Base-by-base conservation (phyloP, 2,888 invertebrate species). In the Cerceris ruficornis region DNA sequence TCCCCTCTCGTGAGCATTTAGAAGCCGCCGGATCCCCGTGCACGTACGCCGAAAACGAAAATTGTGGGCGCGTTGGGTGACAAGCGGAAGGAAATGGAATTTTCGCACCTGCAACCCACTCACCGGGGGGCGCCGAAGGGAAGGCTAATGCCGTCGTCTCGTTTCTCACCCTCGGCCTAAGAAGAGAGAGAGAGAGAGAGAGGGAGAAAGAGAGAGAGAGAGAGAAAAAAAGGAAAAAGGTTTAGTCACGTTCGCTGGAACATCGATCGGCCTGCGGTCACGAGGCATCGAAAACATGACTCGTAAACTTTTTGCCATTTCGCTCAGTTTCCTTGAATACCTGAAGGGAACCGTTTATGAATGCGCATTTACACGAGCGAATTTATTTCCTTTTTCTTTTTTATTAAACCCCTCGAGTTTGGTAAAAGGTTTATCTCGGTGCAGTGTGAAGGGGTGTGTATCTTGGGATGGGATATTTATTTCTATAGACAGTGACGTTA, bases 241-340 rank as follows among this genome's bases (percentile, higher is more conserved):
- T 89, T 88, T 87, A 88, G 90, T 89, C 90, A 90, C 89, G 90
- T 90, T 89, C 87, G 85, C 83, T 84, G 84, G 84, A 87, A 83
- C 88, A 90, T 90, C 87, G 90, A 90, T 90, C 90, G 86, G 78
- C 78, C 74, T 69, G 81, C 77, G 78, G 80, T 81, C 78, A 84
- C 77, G 77, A 65, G 72, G 59, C 68, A 70, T 74, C 75, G 75
- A 71, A 60, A 64, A 74, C 76, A 74, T 62, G n/a, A 15, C 15
- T 58, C 57, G 75, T 59, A 71, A 71, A 71, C 64, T 55, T 65
- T 8, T 50, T 64, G 71, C 28, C 11, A 7, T 50, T 64, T 54
- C 42, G 11, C 13, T 6, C 7, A 15, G 9, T 17, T n/a, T 57
- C 42, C 4, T 11, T 15, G 11, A 13, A 2, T 5, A 14, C 6